Conservation (phyloP, 1,140 invertebrate species). For the Potamilus streckersoni region DNA sequence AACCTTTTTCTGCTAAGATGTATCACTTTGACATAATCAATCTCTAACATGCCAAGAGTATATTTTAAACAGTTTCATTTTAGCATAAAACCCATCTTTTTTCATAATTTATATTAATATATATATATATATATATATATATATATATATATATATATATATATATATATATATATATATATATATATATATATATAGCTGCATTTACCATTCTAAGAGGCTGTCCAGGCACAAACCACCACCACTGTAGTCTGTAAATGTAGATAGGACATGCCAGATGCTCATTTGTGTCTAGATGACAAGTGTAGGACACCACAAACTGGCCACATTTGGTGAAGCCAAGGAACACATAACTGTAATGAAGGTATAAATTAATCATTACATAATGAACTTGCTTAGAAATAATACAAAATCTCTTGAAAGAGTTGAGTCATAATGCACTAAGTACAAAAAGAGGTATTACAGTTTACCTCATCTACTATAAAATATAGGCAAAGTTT, state of each 20-base stretch:
- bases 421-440: neutral
- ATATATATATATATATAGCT: neutral
- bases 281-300: slow-evolving; percentile 73
- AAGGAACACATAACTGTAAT: slow-evolving; percentile 85
- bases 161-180: no score
- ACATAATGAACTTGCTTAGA: neutral
- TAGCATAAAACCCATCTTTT: no score
- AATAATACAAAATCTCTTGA: neutral
- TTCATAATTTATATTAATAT: no score
- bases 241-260: slow-evolving; percentile 78
- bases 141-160: no score
- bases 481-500: neutral
- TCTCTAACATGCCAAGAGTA: no score
- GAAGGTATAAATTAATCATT: slow-evolving; percentile 5
- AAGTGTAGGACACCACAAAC: slow-evolving; percentile 89
- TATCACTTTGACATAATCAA: no score
- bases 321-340: slow-evolving; percentile 93
- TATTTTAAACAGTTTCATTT: no score
- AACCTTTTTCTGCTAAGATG: no score
- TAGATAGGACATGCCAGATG: slow-evolving; percentile 62
- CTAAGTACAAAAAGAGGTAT: neutral
- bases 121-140: no score
- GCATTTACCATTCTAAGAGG: slow-evolving; percentile 73
- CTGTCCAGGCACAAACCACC: slow-evolving; percentile 76
- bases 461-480: slow-evolving; percentile 8